A percentile compares a stretch with the other conserved stretches of the same genome.
These are phyloP conservation scores for Tor tambroides DNA, from an alignment of 2,113 vertebrate species.

Conservation along the genomic window DNA sequence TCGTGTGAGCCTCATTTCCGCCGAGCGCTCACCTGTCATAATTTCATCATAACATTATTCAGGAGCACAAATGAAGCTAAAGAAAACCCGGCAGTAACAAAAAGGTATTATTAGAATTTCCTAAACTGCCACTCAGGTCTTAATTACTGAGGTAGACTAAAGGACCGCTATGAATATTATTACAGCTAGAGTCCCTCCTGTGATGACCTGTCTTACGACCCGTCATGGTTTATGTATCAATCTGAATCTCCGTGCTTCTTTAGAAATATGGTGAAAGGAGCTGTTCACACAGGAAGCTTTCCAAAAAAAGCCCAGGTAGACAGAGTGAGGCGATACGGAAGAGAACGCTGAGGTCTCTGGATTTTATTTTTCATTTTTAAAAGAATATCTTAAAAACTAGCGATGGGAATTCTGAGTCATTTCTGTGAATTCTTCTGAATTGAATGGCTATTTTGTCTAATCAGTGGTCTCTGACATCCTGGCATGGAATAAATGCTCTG, in stretches of 20 bases:
- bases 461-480: background rate
- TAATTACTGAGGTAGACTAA: constrained; percentile 45
- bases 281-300: background rate
- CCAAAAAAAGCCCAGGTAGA: background rate
- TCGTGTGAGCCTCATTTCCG: background rate
- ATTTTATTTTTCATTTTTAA: background rate
- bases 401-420: background rate
- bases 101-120: constrained; percentile 45
- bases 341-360: background rate
- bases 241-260: constrained; percentile 17
- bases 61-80: constrained; percentile 32
- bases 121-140: constrained; percentile 42
- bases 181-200: background rate
- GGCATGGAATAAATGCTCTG: background rate
- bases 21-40: constrained; percentile 20
- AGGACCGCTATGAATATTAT: constrained; percentile 25
- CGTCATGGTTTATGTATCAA: constrained; percentile 46
- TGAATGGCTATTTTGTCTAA: background rate
- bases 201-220: constrained; percentile 32
- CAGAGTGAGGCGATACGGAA: background rate
- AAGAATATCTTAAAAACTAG: background rate
- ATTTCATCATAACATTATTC: constrained; percentile 47
- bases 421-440: background rate
- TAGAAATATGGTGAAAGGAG: background rate
- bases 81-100: constrained; percentile 46